Conservation (phyloP, 2,797 vertebrate genomes). For the Sebastes melanostomus region DNA sequence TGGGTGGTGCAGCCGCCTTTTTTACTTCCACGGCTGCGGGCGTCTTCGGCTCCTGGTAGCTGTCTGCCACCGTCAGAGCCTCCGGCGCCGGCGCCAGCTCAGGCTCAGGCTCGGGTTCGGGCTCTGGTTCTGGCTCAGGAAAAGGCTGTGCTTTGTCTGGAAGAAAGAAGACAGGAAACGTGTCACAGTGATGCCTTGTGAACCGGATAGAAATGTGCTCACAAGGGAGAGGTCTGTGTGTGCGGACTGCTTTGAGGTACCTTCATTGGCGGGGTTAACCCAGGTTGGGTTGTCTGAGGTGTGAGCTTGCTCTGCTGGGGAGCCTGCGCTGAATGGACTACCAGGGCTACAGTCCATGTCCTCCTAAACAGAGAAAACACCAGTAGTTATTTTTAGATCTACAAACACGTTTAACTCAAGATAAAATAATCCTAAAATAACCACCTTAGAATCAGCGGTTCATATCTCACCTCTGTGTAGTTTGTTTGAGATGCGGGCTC, state of each 20-base stretch:
- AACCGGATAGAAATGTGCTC: neutral
- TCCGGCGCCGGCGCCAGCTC: constrained; percentile 12
- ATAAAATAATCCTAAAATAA: neutral
- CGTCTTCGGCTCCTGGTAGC: constrained; percentile 37
- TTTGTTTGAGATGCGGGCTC: constrained; percentile 66
- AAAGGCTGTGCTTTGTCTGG: constrained; percentile 62
- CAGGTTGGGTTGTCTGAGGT: constrained; percentile 44
- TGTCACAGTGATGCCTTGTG: constrained; percentile 11
- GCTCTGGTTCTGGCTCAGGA: constrained; percentile 52
- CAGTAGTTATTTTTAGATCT: neutral
- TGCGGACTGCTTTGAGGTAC: constrained; percentile 25
- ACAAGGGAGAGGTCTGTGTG: neutral
- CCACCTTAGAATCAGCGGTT: neutral
- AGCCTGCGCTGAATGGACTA: constrained; percentile 67
- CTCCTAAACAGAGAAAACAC: constrained; percentile 64
- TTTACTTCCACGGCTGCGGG: constrained; percentile 44
- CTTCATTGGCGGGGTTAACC: constrained; percentile 52
- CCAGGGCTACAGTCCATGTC: constrained; percentile 80
- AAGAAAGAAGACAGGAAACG: constrained; percentile 22
- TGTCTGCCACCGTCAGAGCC: constrained; percentile 2
- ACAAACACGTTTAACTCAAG: neutral
- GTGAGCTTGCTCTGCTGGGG: constrained; percentile 50
- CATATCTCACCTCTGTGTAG: constrained; percentile 76
- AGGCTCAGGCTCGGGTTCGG: constrained; percentile 32
- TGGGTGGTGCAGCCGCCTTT: constrained; percentile 8